Evolutionary conservation across 2,888 invertebrate species (phyloP), one percentile per base, ranked within the genome.

Genomic region (Microchrysa polita): DNA sequence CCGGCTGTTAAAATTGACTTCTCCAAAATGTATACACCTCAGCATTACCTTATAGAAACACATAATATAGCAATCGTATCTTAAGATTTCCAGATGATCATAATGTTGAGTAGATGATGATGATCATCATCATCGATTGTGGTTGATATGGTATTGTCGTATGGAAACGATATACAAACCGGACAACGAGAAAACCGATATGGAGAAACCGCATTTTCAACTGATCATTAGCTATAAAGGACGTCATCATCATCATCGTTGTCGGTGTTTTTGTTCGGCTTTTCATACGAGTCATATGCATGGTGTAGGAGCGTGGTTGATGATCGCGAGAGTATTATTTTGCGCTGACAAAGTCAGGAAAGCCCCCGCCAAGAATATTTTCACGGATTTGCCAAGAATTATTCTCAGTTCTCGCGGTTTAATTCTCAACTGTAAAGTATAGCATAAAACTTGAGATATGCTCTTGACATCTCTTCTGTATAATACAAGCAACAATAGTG

Each of bases 141-240:
- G n/a, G n/a, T n/a, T n/a, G n/a, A n/a, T n/a, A n/a, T n/a, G n/a
- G n/a, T n/a, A n/a, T n/a, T 34, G 27, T 34, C 7, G 27, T 34
- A 2, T 34, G 2, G 27, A 48, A n/a, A 48, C 65, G 48, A n/a
- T n/a, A n/a, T n/a, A 44, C 67, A 52, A 52, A 67, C 67, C 67
- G 53, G 67, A 67, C 44, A 67, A 67, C 27, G 16, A 10, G 52
- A 12, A 27, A 52, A 61, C 22, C 53, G 67, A 53, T 67, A 53
- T 67, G 53, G 52, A 53, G 16, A 67, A 67, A 67, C 67, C 67
- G 27, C 27, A 67, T 67, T 53, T 27, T 67, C 48, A 23, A 12
- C 48, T 48, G 48, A 48, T 48, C 48, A 48, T 60, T 60, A 22
- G 18, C 5, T n/a, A n/a, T n/a, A 23, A 59, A 18, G 61, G 18